Evolutionary conservation across 2,888 invertebrate species (phyloP).

Genomic region (Tachina lurida): DNA sequence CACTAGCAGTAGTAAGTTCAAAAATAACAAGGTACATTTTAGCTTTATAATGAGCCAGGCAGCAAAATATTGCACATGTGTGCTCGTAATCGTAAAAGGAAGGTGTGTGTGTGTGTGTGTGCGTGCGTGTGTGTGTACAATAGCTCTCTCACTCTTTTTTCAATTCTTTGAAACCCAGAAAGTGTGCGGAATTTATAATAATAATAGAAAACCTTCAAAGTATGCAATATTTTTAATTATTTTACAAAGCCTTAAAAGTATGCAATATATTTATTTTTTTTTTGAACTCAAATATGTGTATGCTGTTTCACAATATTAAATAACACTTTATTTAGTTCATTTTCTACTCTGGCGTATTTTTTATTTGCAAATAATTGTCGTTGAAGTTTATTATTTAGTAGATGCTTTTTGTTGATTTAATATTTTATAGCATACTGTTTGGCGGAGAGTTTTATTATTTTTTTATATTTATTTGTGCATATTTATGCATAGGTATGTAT

Average conservation of each 20-base stretch:
- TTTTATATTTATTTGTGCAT: not conserved
- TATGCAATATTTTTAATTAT: slow-evolving; percentile 66
- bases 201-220: slow-evolving; percentile 18
- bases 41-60: slow-evolving; percentile 13
- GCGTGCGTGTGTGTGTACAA: not conserved
- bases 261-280: slow-evolving; percentile 19
- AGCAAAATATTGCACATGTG: not conserved
- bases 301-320: slow-evolving; percentile 33
- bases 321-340: slow-evolving; percentile 43
- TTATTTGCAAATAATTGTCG: slow-evolving; percentile 2
- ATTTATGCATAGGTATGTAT: not conserved
- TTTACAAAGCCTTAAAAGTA: slow-evolving; percentile 60
- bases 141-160: not conserved
- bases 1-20: not conserved
- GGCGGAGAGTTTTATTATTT: slow-evolving; percentile 2
- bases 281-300: not conserved
- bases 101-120: not conserved
- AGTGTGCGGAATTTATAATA: not conserved
- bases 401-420: slow-evolving; percentile 46
- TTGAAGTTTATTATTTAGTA: slow-evolving; percentile 45
- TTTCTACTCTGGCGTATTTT: not conserved
- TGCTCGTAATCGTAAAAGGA: too few relatives aligned
- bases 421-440: slow-evolving; percentile 50
- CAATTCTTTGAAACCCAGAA: slow-evolving; percentile 25
- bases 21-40: not conserved